Evolutionary conservation across 2,888 invertebrate genomes (phyloP).

Genomic region (Melieria crassipennis): DNA sequence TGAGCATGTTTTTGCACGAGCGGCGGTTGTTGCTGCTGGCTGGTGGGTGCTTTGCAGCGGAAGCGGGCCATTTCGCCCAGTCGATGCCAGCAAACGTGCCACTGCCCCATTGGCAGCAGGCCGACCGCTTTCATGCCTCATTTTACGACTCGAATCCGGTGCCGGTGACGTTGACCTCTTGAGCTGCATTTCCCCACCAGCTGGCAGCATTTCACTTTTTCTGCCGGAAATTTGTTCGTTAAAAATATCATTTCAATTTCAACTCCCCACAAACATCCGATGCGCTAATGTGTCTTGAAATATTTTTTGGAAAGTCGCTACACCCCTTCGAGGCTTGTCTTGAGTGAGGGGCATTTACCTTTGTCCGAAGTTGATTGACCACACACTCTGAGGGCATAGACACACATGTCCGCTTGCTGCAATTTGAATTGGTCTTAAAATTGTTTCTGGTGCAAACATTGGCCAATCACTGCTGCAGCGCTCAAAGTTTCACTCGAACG

Average conservation of each 20-base stretch:
- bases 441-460: too few species aligned
- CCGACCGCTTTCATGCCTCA: too few species aligned
- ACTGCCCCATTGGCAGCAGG: too few species aligned
- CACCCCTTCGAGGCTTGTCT: too few species aligned
- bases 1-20: too few species aligned
- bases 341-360: slow-evolving; percentile 1
- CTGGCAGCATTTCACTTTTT: not conserved
- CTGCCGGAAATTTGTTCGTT: not conserved
- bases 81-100: too few species aligned
- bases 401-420: not conserved
- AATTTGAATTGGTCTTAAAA: not conserved
- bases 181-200: not conserved
- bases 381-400: not conserved
- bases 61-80: too few species aligned
- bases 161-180: slow-evolving; percentile 18
- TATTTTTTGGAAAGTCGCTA: not conserved
- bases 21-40: too few species aligned
- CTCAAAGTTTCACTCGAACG: not conserved
- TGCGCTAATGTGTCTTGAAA: not conserved
- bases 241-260: slow-evolving; percentile 6
- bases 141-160: too few species aligned
- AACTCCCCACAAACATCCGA: not conserved
- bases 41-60: too few species aligned
- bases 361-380: slow-evolving; percentile 6
- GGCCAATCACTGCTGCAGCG: too few species aligned